Evolutionary conservation across 2,797 vertebrate genomes (phyloP), one percentile per base, ranked within the genome.

Genomic region (Danio choprae): DNA sequence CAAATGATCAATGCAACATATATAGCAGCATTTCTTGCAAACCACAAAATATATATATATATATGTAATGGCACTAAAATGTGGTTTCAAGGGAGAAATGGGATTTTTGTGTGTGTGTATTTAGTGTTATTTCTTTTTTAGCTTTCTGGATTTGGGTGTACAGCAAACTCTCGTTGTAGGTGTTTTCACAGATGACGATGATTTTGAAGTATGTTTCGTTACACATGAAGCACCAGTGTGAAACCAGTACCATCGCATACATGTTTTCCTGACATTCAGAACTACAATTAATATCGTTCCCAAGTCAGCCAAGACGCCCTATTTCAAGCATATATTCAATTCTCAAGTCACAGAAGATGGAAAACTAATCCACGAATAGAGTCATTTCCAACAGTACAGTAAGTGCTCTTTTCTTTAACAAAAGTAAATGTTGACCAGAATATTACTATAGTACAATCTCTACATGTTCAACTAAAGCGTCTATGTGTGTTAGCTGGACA

Each of bases 21-120:
- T 82, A 87, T 89, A 95, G 93, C 93, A 94, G 92, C 86, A 91
- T 89, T 74, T 93, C 90, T 92, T 89, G 86, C 89, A 90, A 86
- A 91, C 91, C 86, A 90, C 91, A 80, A 86, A 89, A 1, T 29
- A 29, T 29, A 29, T 29, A 29, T 29, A 29, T 29, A 29, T 89
- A 91, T 20, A 78, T 80, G 88, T 88, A 87, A 88, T 76, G 81
- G 81, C 82, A 87, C 80, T 79, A 74, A 88, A 80, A 82, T 83
- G 73, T 85, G 76, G 75, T 60, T 69, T 75, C 18, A n/a, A 77
- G 41, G 72, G 74, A 75, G 62, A 84, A 73, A 72, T 74, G 38
- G 15, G 41, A 81, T 50, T 2, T 16, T 46, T 74, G n/a, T 76
- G 22, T 22, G 22, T 46, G 53, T 44, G 38, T 55, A 29, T 65